These are phyloP conservation scores for Synergus laeviventris DNA, from an alignment of 2,888 invertebrate species.

Conservation along the genomic window DNA sequence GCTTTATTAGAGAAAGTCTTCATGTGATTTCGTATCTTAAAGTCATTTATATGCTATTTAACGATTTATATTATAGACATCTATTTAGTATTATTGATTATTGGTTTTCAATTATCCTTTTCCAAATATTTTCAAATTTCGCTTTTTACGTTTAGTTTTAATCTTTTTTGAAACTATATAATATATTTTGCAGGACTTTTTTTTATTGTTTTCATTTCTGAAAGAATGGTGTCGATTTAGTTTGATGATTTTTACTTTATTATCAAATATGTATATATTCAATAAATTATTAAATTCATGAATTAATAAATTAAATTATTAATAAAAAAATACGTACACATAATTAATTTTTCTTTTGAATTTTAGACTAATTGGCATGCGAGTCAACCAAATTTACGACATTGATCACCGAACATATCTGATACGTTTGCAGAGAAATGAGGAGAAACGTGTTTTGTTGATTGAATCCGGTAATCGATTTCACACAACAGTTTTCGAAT, in stretches of 20 bases:
- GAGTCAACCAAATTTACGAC: slow-evolving; percentile 98
- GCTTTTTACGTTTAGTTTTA: background rate
- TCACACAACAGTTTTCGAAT: slow-evolving; percentile 96
- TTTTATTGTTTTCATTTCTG: background rate
- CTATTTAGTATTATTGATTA: background rate
- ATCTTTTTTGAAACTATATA: no score
- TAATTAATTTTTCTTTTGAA: slow-evolving; percentile 36
- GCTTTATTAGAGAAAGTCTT: background rate
- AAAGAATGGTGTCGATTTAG: no score
- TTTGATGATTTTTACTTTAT: no score
- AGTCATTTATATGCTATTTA: background rate
- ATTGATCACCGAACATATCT: slow-evolving; percentile 97
- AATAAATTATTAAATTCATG: no score
- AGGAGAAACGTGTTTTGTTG: slow-evolving; percentile 91
- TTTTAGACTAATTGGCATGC: slow-evolving; percentile 88
- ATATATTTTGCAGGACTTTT: no score
- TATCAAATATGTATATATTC: no score
- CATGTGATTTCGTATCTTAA: slow-evolving; percentile 6
- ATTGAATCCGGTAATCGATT: slow-evolving; percentile 96
- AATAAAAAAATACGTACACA: no score
- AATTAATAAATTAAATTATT: no score
- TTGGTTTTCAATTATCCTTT: background rate
- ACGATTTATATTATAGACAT: background rate
- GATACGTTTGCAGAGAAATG: slow-evolving; percentile 89
- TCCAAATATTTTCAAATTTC: background rate